phyloP scores from a whole-genome alignment of 2,797 vertebrate species.

The Eutrigla gurnardus region DNA sequence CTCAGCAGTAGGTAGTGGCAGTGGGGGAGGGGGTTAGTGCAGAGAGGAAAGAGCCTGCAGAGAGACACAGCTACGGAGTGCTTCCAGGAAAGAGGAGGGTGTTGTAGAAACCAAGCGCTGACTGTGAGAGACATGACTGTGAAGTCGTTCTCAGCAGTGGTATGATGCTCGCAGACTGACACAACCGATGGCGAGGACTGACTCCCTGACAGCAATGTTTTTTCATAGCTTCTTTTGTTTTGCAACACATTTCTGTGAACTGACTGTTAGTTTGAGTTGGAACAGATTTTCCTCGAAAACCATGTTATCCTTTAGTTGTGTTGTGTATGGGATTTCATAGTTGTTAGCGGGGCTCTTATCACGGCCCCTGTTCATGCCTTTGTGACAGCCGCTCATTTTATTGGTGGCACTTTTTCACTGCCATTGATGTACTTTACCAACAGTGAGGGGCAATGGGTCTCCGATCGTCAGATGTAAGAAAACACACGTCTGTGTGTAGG shows the following conservation, averaged over 20 bases:
- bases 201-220: constrained; percentile 38
- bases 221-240: constrained; percentile 43
- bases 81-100: constrained; percentile 43
- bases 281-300: constrained; percentile 16
- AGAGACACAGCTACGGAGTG: constrained; percentile 37
- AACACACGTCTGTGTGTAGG: constrained; percentile 4
- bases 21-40: constrained; percentile 16
- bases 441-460: constrained; percentile 6
- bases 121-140: constrained; percentile 58
- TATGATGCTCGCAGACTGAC: constrained; percentile 39
- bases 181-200: constrained; percentile 46
- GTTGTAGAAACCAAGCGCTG: constrained; percentile 30
- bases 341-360: neutral
- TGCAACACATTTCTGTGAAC: constrained; percentile 31
- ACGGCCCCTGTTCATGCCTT: neutral
- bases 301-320: neutral
- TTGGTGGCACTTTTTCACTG: constrained; percentile 10
- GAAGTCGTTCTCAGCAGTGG: constrained; percentile 51
- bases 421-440: neutral
- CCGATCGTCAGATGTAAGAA: neutral
- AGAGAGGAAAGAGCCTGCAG: constrained; percentile 49
- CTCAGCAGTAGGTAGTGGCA: constrained; percentile 49
- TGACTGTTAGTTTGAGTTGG: constrained; percentile 12
- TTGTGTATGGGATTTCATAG: neutral
- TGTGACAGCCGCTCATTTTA: neutral